Base-by-base conservation (phyloP, 2,888 invertebrate species). In the Agonum fuliginosum region DNA sequence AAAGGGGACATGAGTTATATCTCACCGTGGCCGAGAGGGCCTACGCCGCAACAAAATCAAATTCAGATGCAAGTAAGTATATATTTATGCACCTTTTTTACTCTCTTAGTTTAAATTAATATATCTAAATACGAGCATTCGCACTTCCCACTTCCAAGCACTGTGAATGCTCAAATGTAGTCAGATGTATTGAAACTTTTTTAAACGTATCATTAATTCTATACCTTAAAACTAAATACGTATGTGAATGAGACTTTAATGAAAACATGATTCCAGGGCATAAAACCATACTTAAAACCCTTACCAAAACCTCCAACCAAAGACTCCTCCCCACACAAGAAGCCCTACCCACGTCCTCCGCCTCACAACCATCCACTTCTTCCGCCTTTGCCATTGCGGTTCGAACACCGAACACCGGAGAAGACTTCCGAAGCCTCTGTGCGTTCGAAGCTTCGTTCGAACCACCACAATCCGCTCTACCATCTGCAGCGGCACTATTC, bases 401-500 rank as follows among this genome's bases (percentile, higher is more conserved):
- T 70, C 62, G 79, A 85, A 69, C 82, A 81, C 74, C 81, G 82
- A 67, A 81, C 83, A 1, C 83, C 83, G 0, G 85, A 86, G 76
- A 81, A 81, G 17, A 83, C 83, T 17, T 84, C 85, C 0, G 86
- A 86, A 80, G 75, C 74, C 14, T 79, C 84, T 20, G 79, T 85
- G 67, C 80, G 83, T 30, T 84, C 84, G 79, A 86, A 86, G 79
- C 76, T 79, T 72, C 58, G 78, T 10, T 67, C 79, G 58, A 79
- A 80, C 71, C 79, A 78, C 19, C 85, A 84, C 78, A 83, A 85
- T 74, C 82, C 86, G 14, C 86, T 85, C 74, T 86, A 86, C 81
- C 87, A 90, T 48, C 83, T 92, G 34, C 91, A 92, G 24, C 86
- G 93, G 48, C 92, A 92, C 75, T 90, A 92, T 72, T 92, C 92